Base-by-base conservation (phyloP, 2,888 invertebrate species). In the Pinctada fucata region DNA sequence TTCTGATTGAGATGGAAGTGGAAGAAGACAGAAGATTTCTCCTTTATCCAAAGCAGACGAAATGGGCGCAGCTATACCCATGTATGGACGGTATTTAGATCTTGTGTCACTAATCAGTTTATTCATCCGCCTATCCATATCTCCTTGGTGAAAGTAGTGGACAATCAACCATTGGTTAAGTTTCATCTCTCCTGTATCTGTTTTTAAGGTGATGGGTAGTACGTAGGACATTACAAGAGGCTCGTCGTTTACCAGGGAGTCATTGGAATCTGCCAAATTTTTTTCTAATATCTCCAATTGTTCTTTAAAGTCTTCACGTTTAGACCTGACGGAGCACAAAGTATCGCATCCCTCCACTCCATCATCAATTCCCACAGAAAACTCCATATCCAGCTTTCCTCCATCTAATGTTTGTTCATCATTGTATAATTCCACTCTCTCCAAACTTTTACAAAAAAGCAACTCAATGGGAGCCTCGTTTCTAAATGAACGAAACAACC, bases 1-100 rank as follows among this genome's bases (percentile, higher is more conserved):
- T 72, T 85, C 81, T 52, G 82, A 67, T 2, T 90, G 88, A 31
- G 91, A 86, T 10, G 91, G 91, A 13, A 91, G 85, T 10, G 91
- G 91, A 45, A 90, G 83, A 78, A 89, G 88, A 75, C 90, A 90
- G 79, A 88, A 90, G 4, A 45, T 68, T 71, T n/a, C 58, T 47
- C 79, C 82, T 75, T 10, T 3, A 16, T 65, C 47, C 31, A 79
- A 16, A 31, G 31, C 31, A 31, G 31, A 31, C 0, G 0, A 31
- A 31, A 31, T 31, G 6, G 66, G 76, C 1, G 66, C 69, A 58
- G 79, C 79, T n/a, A 79, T 70, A 16, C 79, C 76, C n/a, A 76
- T 67, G 48, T 75, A 74, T 16, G 79, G 79, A 45, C 76, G 67
- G 50, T 79, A 76, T 48, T 58, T 52, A 1, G 66, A 58, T 31